Percentiles rank a stretch among this genome's conserved stretches.
Conservation (phyloP, 2,113 vertebrate species). For the Octodon degus region DNA sequence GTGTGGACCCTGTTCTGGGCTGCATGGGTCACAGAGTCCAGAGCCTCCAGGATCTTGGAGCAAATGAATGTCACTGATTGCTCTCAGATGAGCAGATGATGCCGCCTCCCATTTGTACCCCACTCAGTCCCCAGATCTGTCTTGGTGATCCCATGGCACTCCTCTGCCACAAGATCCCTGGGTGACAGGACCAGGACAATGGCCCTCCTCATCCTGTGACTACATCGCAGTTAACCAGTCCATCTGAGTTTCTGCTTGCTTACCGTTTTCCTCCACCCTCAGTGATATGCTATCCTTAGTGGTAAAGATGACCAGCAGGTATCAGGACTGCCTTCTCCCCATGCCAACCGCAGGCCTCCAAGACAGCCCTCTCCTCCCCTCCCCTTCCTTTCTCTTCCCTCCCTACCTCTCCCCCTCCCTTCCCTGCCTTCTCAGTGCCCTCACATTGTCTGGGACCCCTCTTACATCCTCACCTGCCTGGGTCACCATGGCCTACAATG, state of each 20-base stretch:
- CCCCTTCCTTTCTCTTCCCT: background rate
- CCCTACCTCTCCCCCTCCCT: background rate
- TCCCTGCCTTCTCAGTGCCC: background rate
- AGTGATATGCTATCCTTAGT: background rate
- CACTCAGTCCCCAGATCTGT: background rate
- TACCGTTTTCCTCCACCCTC: background rate
- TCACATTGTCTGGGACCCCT: background rate
- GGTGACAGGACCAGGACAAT: background rate
- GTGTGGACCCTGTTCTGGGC: background rate
- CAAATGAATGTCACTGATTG: background rate
- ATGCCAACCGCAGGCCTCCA: background rate
- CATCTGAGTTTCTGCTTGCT: background rate
- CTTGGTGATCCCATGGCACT: background rate
- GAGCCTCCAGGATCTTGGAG: background rate
- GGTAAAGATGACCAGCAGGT: background rate
- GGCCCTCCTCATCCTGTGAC: background rate
- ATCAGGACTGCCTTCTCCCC: background rate
- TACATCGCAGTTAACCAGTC: background rate
- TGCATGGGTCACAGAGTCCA: background rate
- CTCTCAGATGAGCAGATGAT: background rate
- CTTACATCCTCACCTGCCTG: too few species aligned
- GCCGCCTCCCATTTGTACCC: background rate
- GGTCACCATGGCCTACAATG: background rate
- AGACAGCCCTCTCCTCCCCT: background rate
- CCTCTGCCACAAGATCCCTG: background rate